phyloP scores from a whole-genome alignment of 2,888 invertebrate genomes.

The Metopia argyrocephala region DNA sequence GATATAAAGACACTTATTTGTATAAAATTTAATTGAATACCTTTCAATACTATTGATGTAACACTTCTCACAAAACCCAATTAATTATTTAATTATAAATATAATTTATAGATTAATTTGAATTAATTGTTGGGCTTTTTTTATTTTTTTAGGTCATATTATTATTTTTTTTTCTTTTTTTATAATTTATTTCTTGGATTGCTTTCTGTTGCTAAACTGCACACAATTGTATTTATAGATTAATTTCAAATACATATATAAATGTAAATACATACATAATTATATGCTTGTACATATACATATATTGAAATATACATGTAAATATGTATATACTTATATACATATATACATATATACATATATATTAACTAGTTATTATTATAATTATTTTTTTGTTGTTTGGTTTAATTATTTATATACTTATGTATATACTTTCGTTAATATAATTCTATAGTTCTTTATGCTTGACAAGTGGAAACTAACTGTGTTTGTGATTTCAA shows the following conservation, averaged over 20 bases:
- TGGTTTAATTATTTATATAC: too few relatives aligned
- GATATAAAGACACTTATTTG: background rate
- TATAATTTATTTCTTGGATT: too few relatives aligned
- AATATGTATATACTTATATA: background rate
- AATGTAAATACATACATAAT: background rate
- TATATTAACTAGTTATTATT: too few relatives aligned
- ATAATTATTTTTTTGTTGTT: too few relatives aligned
- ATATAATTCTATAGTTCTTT: conserved; percentile 1
- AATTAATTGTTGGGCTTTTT: background rate
- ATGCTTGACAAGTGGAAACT: conserved; percentile 55
- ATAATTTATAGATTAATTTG: background rate
- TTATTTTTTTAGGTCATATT: background rate
- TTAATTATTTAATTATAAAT: background rate
- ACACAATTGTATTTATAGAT: background rate
- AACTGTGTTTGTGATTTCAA: conserved; percentile 34
- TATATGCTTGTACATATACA: background rate
- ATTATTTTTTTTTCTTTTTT: background rate
- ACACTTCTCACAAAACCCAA: background rate
- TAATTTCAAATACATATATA: background rate
- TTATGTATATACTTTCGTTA: background rate
- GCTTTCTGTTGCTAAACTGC: background rate
- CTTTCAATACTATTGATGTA: background rate
- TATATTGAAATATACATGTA: background rate
- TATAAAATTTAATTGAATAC: background rate
- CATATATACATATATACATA: background rate